phyloP scores from a whole-genome alignment of 2,888 invertebrate species.

The Gymnoscelis rufifasciata region DNA sequence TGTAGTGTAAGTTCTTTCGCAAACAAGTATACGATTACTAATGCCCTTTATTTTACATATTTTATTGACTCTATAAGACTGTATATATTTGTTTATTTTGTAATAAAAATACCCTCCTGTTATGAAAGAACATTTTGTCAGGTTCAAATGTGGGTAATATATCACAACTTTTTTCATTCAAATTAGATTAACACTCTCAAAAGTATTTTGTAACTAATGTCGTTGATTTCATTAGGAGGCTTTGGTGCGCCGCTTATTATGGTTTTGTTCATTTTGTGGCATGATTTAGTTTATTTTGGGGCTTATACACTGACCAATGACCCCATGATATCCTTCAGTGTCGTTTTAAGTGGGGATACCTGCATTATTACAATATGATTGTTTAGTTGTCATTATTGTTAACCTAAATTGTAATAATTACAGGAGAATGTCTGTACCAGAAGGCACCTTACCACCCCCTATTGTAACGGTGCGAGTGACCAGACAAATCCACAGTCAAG shows the following conservation, averaged over 20 bases:
- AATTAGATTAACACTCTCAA: slow-evolving; percentile 61
- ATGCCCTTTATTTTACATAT: no score
- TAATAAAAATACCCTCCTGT: slow-evolving; percentile 26
- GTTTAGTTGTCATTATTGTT: no score
- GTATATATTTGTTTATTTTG: background rate
- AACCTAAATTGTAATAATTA: slow-evolving; percentile 30
- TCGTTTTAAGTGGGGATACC: background rate
- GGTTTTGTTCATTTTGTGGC: slow-evolving; percentile 23
- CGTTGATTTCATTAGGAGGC: slow-evolving; percentile 60
- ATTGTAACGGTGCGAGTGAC: slow-evolving; percentile 51
- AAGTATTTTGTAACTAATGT: slow-evolving; percentile 53
- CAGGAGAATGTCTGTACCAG: slow-evolving; percentile 39
- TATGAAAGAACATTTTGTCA: slow-evolving; percentile 46
- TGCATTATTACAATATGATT: no score
- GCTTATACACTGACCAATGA: slow-evolving; percentile 3
- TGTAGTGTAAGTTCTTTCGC: no score
- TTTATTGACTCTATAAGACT: no score
- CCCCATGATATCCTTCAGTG: background rate
- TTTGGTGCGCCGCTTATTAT: slow-evolving; percentile 48
- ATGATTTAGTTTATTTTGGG: slow-evolving; percentile 30
- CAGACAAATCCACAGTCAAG: slow-evolving; percentile 47
- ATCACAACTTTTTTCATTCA: slow-evolving; percentile 41
- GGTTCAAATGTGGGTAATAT: slow-evolving; percentile 36
- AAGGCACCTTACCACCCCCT: slow-evolving; percentile 41
- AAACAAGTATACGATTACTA: no score